Base-by-base conservation (phyloP, 2,113 vertebrate genomes). In the Taxidea taxus region DNA sequence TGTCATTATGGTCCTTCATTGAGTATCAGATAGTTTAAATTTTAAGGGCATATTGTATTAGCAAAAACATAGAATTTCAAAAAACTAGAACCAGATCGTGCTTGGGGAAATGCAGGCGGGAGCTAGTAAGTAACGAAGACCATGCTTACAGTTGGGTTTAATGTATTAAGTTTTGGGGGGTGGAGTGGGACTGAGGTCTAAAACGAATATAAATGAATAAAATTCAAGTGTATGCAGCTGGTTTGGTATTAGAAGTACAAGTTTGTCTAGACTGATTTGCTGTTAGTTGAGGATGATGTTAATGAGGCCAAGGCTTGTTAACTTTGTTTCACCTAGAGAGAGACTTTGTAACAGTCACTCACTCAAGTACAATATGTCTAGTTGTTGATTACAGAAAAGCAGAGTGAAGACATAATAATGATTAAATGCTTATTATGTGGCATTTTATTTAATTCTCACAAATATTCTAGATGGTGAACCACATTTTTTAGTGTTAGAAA, bases 271-370 rank as follows among this genome's bases (percentile, higher is more conserved):
- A 84, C 25, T 83, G 49, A 70, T 18, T 78, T 68, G 56, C 56
- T 64, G 13, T 92, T 94, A 27, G 23, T 62, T 58, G 34, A 34
- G 6, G 60, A 62, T 72, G 23, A 27, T 92, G 29, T 37, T 37
- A 64, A 80, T 39, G 34, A 86, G 51, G 23, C 37, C n/a, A 89
- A 54, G 25, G 3, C 27, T 83, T 70, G 16, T 51, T 96, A 83
- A 95, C 60, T 94, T 90, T 94, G 87, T 85, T 95, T 97, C 51
- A 44, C 14, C 44, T 58, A 6, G n/a, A 87, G n/a, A 87, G 58
- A 95, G 21, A 82, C n/a, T 84, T 70, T 88, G 70, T 81, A 91
- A 77, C 84, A 70, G 23, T 77, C 34, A 87, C 51, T 84, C 81
- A 68, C 7, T 77, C 15, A 62, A 49, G 27, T 70, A 39, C 23